Percentiles rank a stretch among this genome's conserved stretches.
Evolutionary conservation across 2,797 vertebrate genomes (phyloP).

Genomic region (Champsocephalus gunnari): DNA sequence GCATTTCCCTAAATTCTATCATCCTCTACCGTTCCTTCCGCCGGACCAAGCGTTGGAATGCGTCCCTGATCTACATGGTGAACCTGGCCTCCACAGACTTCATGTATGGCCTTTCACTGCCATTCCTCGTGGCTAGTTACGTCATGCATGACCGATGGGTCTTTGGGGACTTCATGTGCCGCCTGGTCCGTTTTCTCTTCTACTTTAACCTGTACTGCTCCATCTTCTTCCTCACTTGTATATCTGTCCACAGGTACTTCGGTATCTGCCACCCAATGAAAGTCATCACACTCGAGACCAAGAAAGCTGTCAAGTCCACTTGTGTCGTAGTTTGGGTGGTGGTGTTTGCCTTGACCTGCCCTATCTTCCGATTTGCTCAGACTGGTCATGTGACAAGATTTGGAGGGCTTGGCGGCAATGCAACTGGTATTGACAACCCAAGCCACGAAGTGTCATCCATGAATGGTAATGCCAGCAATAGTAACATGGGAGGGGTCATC

Average conservation of each 20-base stretch:
- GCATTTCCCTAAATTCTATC: conserved; percentile 86
- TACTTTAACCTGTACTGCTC: conserved; percentile 91
- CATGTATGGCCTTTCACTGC: conserved; percentile 89
- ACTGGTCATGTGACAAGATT: conserved; percentile 78
- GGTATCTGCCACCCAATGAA: conserved; percentile 91
- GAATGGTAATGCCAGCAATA: conserved; percentile 50
- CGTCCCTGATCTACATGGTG: conserved; percentile 90
- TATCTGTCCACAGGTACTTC: conserved; percentile 89
- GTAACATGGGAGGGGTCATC: conserved; percentile 4
- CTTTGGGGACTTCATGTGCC: conserved; percentile 90
- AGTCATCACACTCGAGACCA: conserved; percentile 86
- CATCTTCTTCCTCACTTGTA: conserved; percentile 90
- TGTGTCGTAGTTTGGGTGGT: conserved; percentile 87
- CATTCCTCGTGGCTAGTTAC: conserved; percentile 89
- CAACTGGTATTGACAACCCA: conserved; percentile 20
- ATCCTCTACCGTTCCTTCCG: conserved; percentile 86
- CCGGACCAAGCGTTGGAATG: conserved; percentile 86
- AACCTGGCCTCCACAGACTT: conserved; percentile 89
- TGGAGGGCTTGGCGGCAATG: conserved; percentile 37
- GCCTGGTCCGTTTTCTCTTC: conserved; percentile 89
- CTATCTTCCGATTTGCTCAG: conserved; percentile 89
- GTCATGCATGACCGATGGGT: conserved; percentile 88
- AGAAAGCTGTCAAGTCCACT: conserved; percentile 85
- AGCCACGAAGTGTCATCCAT: conserved; percentile 17
- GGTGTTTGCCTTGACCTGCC: conserved; percentile 87